Base-by-base conservation (phyloP, 2,888 invertebrate species). In the Stenodema calcarata region DNA sequence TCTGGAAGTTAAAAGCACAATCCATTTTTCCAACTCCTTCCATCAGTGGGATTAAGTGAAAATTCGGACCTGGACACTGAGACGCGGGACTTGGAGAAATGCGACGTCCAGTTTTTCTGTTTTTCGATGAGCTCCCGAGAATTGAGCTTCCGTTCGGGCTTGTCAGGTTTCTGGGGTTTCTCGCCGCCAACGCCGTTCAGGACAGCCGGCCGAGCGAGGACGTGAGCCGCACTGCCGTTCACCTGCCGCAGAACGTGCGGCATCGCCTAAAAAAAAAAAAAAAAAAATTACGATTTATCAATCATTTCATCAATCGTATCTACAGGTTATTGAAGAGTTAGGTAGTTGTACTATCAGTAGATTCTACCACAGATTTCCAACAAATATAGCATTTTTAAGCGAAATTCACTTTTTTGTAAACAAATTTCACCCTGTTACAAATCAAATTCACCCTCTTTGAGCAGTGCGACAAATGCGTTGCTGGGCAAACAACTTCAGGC, bases 81-180 rank as follows among this genome's bases (percentile, higher is more conserved):
- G 78, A 87, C 86, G 16, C 88, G 76, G 1, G 94, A 93, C 92
- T 96, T 96, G 87, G 95, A 95, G 91, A 97, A 97, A 91, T 96
- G 97, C 88, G 96, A 95, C 42, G 97, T 97, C 97, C 97, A 97
- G 92, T 97, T 97, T 90, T 95, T 95, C 91, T 97, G 97, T 90
- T 97, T 96, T 91, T 96, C 97, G 89, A 97, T 97, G 86, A 97
- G 92, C 91, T 97, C 96, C 89, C 96, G 95, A 88, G 96, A 96
- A 90, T 94, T 95, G 90, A 96, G 95, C 90, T 95, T 95, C 86
- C 96, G 92, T 91, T 96, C 96, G 2, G 96, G 96, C 91, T 96
- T 96, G 90, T 96, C 96, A 0, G 96, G 96, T 91, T 95, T 96
- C 82, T 93, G 93, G 4, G 91, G 91, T 88, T 93, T 93, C 87